A percentile compares a stretch with the other conserved stretches of the same genome.
Evolutionary conservation across 2,113 vertebrate species (phyloP).

Genomic region (Cygnus buccinator): DNA sequence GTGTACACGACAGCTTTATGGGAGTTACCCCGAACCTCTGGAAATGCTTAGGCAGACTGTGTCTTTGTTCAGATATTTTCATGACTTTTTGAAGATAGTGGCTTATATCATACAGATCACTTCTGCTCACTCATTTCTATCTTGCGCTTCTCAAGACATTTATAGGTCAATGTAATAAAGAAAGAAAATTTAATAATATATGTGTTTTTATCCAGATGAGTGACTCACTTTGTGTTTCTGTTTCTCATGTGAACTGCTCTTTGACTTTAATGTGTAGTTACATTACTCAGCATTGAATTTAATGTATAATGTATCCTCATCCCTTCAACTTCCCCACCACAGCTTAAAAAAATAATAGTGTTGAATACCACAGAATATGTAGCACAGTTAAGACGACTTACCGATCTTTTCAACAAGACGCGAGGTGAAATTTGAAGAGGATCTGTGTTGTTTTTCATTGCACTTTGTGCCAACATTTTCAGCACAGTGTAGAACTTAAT

Average conservation of each 20-base stretch:
- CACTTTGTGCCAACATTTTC: background rate
- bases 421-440: constrained; percentile 12
- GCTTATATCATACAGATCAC: background rate
- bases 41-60: background rate
- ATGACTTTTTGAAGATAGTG: constrained; percentile 59
- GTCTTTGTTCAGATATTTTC: constrained; percentile 57
- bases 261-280: constrained; percentile 65
- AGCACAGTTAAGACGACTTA: constrained; percentile 12
- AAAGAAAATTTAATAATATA: constrained; percentile 70
- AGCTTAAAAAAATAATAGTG: constrained; percentile 57
- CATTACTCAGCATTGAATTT: constrained; percentile 52
- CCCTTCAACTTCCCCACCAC: constrained; percentile 15
- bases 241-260: constrained; percentile 60
- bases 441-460: constrained; percentile 8
- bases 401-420: constrained; percentile 4
- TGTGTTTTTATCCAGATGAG: constrained; percentile 69
- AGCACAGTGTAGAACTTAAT: background rate
- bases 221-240: constrained; percentile 62
- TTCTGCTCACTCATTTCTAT: constrained; percentile 65
- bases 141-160: constrained; percentile 48
- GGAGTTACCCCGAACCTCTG: background rate
- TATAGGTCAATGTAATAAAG: constrained; percentile 64
- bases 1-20: background rate
- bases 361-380: constrained; percentile 32
- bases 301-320: constrained; percentile 57